phyloP scores from a whole-genome alignment of 2,113 vertebrate species.

The Erythrocercus mccallii region DNA sequence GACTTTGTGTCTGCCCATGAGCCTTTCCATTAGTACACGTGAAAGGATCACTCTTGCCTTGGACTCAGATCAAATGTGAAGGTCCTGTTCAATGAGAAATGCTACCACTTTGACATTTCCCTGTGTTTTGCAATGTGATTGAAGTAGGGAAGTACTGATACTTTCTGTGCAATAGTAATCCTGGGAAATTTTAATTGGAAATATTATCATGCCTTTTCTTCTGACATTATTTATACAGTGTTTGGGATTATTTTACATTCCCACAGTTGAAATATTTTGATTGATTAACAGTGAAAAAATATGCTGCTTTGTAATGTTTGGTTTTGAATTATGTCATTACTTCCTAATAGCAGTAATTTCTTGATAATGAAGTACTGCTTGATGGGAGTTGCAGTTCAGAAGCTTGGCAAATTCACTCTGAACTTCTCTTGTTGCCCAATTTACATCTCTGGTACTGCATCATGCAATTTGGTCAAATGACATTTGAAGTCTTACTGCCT shows the following conservation, averaged over 20 bases:
- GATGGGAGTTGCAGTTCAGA: neutral
- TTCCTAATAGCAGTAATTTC: neutral
- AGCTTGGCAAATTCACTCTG: neutral
- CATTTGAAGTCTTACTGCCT: neutral
- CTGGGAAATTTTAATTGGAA: neutral
- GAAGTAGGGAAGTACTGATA: neutral
- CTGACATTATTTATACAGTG: neutral
- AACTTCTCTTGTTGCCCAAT: neutral
- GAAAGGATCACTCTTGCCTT: neutral
- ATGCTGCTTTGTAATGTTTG: neutral
- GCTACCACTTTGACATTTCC: neutral
- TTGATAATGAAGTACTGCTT: neutral
- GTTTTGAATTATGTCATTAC: neutral
- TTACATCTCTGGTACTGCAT: neutral
- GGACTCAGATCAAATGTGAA: neutral
- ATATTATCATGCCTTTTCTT: neutral
- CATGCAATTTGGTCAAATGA: neutral
- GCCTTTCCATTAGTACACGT: neutral
- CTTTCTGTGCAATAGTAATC: neutral
- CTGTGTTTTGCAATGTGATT: neutral
- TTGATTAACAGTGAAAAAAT: neutral
- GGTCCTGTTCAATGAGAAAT: neutral
- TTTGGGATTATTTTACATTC: neutral
- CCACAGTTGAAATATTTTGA: neutral
- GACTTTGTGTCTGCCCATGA: neutral